These are phyloP conservation scores for Pongo pygmaeus DNA, from an alignment of 2,113 vertebrate genomes.

Conservation along the genomic window DNA sequence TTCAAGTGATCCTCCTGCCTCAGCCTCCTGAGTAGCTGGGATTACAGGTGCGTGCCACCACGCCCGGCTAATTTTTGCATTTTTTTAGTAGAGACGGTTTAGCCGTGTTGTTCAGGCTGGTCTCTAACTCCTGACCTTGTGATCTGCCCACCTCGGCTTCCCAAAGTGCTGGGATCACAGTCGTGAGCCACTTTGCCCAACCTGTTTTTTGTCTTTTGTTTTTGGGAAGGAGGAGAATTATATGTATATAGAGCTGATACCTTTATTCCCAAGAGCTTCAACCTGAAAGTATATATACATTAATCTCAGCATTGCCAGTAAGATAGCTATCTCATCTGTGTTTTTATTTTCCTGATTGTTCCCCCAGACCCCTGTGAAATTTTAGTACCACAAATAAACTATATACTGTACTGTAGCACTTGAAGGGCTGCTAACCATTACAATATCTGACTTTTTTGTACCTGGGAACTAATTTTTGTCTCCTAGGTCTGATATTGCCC, in stretches of 20 bases:
- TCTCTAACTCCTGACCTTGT: too few relatives aligned
- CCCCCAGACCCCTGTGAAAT: not conserved
- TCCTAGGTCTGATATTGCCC: not conserved
- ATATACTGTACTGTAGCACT: not conserved
- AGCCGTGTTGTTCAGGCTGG: too few relatives aligned
- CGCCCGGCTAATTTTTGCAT: too few relatives aligned
- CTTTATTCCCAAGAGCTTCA: not conserved
- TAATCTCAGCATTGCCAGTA: not conserved
- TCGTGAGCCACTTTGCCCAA: too few relatives aligned
- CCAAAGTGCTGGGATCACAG: too few relatives aligned
- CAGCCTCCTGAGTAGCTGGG: too few relatives aligned
- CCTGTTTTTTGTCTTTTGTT: too few relatives aligned
- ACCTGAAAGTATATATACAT: not conserved
- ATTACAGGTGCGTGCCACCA: too few relatives aligned
- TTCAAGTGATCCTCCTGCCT: too few relatives aligned
- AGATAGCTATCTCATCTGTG: not conserved
- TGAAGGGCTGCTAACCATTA: not conserved
- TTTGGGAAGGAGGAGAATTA: not conserved
- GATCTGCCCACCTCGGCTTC: too few relatives aligned
- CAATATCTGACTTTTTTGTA: not conserved
- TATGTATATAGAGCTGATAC: not conserved
- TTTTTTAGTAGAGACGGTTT: too few relatives aligned
- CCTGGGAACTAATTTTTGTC: not conserved
- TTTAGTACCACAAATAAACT: not conserved
- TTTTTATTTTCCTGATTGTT: conserved; percentile 3